phyloP scores from a whole-genome alignment of 2,113 vertebrate genomes.

The Myotis davidii region DNA sequence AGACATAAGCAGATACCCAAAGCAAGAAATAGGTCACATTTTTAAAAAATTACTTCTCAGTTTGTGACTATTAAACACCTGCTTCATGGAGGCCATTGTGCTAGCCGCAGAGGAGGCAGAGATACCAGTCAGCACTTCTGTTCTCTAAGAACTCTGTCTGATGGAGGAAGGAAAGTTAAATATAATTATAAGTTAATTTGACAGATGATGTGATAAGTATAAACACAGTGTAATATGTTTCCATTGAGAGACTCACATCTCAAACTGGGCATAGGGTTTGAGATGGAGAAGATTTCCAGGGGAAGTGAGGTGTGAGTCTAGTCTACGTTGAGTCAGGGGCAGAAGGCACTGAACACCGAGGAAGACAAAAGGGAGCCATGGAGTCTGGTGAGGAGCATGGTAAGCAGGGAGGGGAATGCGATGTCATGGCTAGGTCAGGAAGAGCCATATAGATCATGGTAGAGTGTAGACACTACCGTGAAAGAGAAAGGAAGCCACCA shows the following conservation, averaged over 20 bases:
- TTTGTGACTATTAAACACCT: neutral
- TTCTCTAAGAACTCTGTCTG: neutral
- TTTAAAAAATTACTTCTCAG: neutral
- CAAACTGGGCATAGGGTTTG: neutral
- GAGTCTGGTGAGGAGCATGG: neutral
- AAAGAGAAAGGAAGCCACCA: neutral
- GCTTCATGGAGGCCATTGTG: neutral
- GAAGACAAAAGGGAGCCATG: neutral
- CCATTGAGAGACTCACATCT: neutral
- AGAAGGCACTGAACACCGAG: neutral
- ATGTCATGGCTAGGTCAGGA: neutral
- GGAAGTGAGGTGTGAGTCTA: no score
- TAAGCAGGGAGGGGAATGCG: accelerated
- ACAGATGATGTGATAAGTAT: neutral
- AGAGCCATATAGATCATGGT: neutral
- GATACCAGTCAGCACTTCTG: neutral
- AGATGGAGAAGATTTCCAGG: neutral
- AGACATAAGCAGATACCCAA: neutral
- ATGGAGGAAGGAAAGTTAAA: neutral
- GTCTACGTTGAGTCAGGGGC: neutral
- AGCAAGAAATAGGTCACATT: neutral
- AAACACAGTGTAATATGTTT: neutral
- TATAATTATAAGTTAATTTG: neutral
- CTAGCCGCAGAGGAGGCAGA: neutral
- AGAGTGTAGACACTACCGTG: neutral